phyloP scores from a whole-genome alignment of 2,888 invertebrate genomes.

The Quadroppia sp. region DNA sequence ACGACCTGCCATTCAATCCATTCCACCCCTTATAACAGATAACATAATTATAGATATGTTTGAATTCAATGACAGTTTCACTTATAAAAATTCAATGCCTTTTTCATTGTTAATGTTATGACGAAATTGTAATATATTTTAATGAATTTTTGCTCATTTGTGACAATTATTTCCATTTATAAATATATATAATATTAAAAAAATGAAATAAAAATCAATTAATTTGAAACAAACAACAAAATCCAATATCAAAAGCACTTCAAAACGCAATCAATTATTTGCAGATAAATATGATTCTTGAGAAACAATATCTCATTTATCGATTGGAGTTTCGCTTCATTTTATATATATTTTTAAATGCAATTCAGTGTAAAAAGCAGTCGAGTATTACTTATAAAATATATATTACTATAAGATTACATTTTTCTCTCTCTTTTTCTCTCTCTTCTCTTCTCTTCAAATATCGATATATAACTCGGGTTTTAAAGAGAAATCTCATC shows the following conservation, averaged over 20 bases:
- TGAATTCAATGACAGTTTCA: neutral
- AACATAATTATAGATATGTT: constrained; percentile 2
- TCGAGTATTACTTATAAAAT: constrained; percentile 12
- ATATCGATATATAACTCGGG: constrained; percentile 34
- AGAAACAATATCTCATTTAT: constrained; percentile 26
- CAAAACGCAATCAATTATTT: too few relatives aligned
- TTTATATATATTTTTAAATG: neutral
- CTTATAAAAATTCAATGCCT: neutral
- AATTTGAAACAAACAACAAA: too few relatives aligned
- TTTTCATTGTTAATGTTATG: constrained; percentile 4
- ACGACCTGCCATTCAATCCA: constrained; percentile 25
- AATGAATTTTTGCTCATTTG: constrained; percentile 33
- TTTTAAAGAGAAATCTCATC: constrained; percentile 25
- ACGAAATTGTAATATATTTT: neutral
- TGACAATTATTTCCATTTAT: too few relatives aligned
- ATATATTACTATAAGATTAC: constrained; percentile 20
- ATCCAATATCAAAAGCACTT: too few relatives aligned
- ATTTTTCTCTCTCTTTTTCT: too few relatives aligned
- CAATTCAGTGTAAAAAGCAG: constrained; percentile 1
- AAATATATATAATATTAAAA: too few relatives aligned
- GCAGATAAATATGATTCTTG: neutral
- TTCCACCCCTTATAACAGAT: constrained; percentile 24
- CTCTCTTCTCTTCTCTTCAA: too few relatives aligned
- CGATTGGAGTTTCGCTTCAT: neutral
- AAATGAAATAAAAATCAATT: too few relatives aligned